Conservation (phyloP, 2,113 vertebrate species). For the Salvelinus namaycush region DNA sequence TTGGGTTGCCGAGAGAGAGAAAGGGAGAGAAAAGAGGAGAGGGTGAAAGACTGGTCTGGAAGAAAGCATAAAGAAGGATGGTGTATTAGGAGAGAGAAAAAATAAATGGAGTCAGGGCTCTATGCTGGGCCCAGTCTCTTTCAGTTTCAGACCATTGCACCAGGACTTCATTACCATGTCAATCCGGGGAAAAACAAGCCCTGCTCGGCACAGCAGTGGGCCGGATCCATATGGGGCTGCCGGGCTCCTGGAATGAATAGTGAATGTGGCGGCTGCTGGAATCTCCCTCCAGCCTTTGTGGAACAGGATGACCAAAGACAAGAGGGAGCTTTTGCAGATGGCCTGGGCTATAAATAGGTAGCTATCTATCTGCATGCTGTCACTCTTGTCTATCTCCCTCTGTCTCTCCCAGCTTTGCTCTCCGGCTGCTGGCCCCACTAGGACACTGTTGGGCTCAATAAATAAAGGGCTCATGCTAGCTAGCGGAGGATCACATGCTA, state of each 20-base stretch:
- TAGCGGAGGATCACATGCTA: constrained; percentile 36
- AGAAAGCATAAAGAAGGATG: neutral
- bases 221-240: constrained; percentile 88
- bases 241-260: constrained; percentile 92
- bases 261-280: constrained; percentile 92
- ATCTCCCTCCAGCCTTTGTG: constrained; percentile 93
- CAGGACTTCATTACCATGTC: constrained; percentile 94
- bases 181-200: constrained; percentile 82
- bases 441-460: constrained; percentile 3
- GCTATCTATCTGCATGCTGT: constrained; percentile 77
- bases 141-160: constrained; percentile 73
- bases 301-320: constrained; percentile 88
- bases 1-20: constrained; percentile 53
- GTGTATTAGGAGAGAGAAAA: constrained; percentile 54
- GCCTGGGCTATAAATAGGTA: constrained; percentile 84
- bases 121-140: constrained; percentile 3
- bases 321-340: constrained; percentile 87
- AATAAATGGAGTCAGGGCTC: constrained; percentile 49
- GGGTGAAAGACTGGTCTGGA: constrained; percentile 20
- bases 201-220: constrained; percentile 87
- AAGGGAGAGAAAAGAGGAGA: constrained; percentile 22
- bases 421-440: neutral
- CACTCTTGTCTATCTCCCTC: constrained; percentile 75
- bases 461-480: constrained; percentile 49
- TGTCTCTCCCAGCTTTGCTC: constrained; percentile 26